Evolutionary conservation across 1,140 invertebrate genomes (phyloP), one percentile per base, ranked within the genome.

Genomic region (Bombyx mandarina): DNA sequence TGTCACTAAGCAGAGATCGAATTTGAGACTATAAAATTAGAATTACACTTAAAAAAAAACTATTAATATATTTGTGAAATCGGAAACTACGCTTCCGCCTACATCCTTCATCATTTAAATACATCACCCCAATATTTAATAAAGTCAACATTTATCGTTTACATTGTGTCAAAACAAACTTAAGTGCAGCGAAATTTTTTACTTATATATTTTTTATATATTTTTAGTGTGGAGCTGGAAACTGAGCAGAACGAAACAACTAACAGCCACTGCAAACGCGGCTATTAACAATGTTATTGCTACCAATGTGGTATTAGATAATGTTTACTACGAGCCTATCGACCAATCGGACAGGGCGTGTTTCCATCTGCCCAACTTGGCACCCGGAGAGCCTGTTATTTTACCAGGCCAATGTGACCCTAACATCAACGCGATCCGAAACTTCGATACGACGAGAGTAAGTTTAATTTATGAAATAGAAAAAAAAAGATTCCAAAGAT

Each of bases 171-270:
- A 18, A 18, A 18, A 18, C 12, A 18, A 18, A 18, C 12, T 18
- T 18, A 18, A 18, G 12, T 18, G 26, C 26, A 35, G 4, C 26
- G 26, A 35, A 5, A 35, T 5, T 35, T 1, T 35, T 35, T 35
- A 35, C 2, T 35, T 35, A 35, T 35, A 1, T 35, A 35, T 6
- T 35, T 26, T 26, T 51, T 51, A 43, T 54, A 4, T 8, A 45
- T 63, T 65, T 35, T 42, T 54, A 79, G 78, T 81, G 3, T 73
- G 63, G 62, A 77, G 74, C 56, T 81, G 76, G 76, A 79, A 81
- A 45, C 63, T 79, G 1, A 78, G 77, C 35, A 63, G 73, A 52
- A 62, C 56, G 0, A 66, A 58, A 22, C 8, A 56, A 18, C 57
- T 82, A 22, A 65, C 79, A 4, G 2, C 56, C 35, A 48, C n/a